Conservation (phyloP, 2,113 vertebrate species). For the Elachura formosa region DNA sequence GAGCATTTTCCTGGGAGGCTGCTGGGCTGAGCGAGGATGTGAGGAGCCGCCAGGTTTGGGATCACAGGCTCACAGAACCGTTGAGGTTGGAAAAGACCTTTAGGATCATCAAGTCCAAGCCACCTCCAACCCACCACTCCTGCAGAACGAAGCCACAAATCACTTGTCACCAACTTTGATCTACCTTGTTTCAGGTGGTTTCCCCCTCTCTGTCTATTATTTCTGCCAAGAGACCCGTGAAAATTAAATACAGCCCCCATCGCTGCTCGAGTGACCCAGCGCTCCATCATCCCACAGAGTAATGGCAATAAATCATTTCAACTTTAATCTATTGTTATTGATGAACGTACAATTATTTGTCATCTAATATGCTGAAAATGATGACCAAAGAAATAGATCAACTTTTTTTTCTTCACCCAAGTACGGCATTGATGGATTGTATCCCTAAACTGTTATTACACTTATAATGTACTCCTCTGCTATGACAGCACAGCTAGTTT, state of each 20-base stretch:
- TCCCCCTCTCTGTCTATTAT: slow-evolving; percentile 77
- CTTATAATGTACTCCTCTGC: slow-evolving; percentile 88
- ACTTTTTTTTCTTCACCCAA: slow-evolving; percentile 77
- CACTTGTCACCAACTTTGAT: slow-evolving; percentile 80
- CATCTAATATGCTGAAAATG: slow-evolving; percentile 95
- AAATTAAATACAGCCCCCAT: slow-evolving; percentile 83
- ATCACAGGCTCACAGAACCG: rapidly evolving
- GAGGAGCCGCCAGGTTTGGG: slow-evolving; percentile 33
- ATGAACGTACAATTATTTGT: slow-evolving; percentile 99
- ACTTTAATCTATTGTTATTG: slow-evolving; percentile 99
- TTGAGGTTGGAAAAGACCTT: rapidly evolving
- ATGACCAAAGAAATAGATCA: slow-evolving; percentile 92
- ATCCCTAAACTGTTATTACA: slow-evolving; percentile 99
- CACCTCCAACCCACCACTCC: slow-evolving; percentile 64
- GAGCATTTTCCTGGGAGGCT: slow-evolving; percentile 29
- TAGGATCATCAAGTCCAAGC: rapidly evolving
- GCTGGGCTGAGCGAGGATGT: background rate
- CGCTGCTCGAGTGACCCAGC: slow-evolving; percentile 78
- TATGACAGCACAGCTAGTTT: slow-evolving; percentile 85
- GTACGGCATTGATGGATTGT: slow-evolving; percentile 95
- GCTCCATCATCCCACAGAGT: slow-evolving; percentile 80
- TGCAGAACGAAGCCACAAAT: slow-evolving; percentile 76
- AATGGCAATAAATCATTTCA: slow-evolving; percentile 98
- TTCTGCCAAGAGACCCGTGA: slow-evolving; percentile 79
- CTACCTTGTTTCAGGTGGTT: slow-evolving; percentile 86